These are phyloP conservation scores for Ectemnius cavifrons DNA, from an alignment of 2,888 invertebrate species.

Conservation along the genomic window DNA sequence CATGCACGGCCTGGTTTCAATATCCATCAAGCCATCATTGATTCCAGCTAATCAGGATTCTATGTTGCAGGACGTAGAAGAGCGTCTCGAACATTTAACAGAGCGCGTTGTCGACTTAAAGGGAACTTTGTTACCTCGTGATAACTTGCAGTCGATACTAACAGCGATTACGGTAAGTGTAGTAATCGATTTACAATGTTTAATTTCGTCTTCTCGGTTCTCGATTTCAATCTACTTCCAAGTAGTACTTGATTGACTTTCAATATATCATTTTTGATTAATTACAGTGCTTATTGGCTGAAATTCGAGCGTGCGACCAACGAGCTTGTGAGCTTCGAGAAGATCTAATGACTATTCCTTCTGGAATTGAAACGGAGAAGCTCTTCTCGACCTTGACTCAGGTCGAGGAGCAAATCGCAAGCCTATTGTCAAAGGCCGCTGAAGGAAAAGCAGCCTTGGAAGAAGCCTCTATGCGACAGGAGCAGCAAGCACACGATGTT, in stretches of 20 bases:
- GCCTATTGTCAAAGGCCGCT: constrained; percentile 84
- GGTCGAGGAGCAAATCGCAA: constrained; percentile 83
- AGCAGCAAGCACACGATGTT: constrained; percentile 80
- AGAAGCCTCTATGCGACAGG: constrained; percentile 80
- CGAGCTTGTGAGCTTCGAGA: constrained; percentile 83
- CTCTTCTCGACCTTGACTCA: constrained; percentile 81
- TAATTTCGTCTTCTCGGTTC: too few relatives aligned
- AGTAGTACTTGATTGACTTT: too few relatives aligned
- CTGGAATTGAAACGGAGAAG: constrained; percentile 83
- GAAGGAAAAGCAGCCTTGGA: constrained; percentile 81
- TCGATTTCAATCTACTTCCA: too few relatives aligned
- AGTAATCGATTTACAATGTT: neutral
- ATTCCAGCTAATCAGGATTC: constrained; percentile 23
- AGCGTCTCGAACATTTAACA: constrained; percentile 85
- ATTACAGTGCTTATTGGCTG: constrained; percentile 83
- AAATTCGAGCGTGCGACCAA: constrained; percentile 85
- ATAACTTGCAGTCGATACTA: constrained; percentile 86
- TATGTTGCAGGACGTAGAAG: constrained; percentile 73
- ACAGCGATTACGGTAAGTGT: constrained; percentile 85
- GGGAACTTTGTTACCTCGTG: constrained; percentile 84
- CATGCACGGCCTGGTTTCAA: constrained; percentile 59
- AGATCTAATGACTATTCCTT: constrained; percentile 82
- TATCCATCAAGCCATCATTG: neutral
- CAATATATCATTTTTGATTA: neutral
- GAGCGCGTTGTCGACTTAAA: constrained; percentile 85